Evolutionary conservation across 2,888 invertebrate genomes (phyloP), one percentile per base, ranked within the genome.

Genomic region (Bursaphelenchus okinawaensis): DNA sequence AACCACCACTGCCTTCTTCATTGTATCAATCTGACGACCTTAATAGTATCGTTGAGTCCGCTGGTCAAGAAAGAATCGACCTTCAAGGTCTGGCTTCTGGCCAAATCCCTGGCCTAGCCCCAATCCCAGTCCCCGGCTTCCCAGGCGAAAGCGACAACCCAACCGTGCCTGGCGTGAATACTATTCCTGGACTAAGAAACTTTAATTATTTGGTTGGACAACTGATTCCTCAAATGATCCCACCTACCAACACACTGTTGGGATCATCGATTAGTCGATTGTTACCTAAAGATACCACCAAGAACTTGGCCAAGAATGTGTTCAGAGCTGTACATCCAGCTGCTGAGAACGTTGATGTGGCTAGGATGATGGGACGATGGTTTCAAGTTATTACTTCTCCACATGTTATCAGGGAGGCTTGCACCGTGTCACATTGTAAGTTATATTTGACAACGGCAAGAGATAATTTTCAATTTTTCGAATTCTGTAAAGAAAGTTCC

Each of bases 321-420:
- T 77, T 77, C 73, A 72, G 79, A 27, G 77, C 81, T 7, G 74
- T 83, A 9, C 81, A 82, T 56, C 81, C 82, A 57, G 76, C 81
- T 12, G 77, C 81, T n/a, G 81, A 80, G 55, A 77, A 77, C 67
- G 81, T 83, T 20, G 83, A 83, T 27, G 78, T 78, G 40, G 81
- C 80, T 28, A 68, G 83, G 51, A 83, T 83, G 83, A 83, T 83
- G 83, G 83, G 83, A 58, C 71, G 83, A 61, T 83, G 83, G 83
- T 83, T 83, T 73, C 83, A 83, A 71, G 82, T 82, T n/a, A 83
- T 83, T 70, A 83, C 80, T 71, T 77, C 77, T 20, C 83, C 83
- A 52, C 83, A 83, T 66, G 83, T 83, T 50, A 83, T 83, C 63
- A 75, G 81, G 19, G 83, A 83, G 66, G 83, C 83, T 19, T 83